A percentile compares a stretch with the other conserved stretches of the same genome.
These are phyloP conservation scores for Oreochromis mossambicus DNA, from an alignment of 2,797 vertebrate genomes.

Conservation along the genomic window DNA sequence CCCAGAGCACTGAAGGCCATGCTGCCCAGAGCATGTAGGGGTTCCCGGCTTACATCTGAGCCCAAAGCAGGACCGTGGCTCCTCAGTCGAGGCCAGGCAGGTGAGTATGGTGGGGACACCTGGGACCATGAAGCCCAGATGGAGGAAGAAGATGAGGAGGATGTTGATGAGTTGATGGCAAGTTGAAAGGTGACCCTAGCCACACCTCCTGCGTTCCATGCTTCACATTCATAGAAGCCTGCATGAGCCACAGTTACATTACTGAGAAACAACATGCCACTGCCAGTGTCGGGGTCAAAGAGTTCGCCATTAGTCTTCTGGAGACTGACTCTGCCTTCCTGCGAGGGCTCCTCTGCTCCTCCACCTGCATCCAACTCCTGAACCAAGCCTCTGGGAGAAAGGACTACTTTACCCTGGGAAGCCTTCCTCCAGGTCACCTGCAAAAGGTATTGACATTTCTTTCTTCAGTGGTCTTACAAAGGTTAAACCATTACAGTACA, in stretches of 20 bases:
- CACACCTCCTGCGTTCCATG: conserved; percentile 86
- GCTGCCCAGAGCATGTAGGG: conserved; percentile 80
- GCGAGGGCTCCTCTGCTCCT: conserved; percentile 33
- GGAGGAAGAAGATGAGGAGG: conserved; percentile 79
- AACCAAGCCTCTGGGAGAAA: conserved; percentile 71
- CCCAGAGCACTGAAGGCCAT: conserved; percentile 88
- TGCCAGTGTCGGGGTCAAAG: conserved; percentile 83
- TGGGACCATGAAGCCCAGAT: conserved; percentile 78
- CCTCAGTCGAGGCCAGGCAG: conserved; percentile 59
- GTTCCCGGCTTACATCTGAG: conserved; percentile 79
- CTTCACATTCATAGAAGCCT: conserved; percentile 88
- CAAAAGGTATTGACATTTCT: not conserved
- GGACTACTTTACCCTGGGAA: conserved; percentile 72
- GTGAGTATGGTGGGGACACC: conserved; percentile 41
- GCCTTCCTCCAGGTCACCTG: conserved; percentile 88
- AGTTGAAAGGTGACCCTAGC: conserved; percentile 84
- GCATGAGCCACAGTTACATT: conserved; percentile 87
- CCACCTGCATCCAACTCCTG: conserved; percentile 68
- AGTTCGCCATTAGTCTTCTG: conserved; percentile 65
- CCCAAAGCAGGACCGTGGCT: conserved; percentile 59
- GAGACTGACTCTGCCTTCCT: conserved; percentile 45
- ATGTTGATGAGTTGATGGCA: conserved; percentile 82
- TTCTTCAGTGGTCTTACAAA: not conserved
- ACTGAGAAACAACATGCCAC: conserved; percentile 87
- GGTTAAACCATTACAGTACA: not conserved